Conservation (phyloP, 2,113 vertebrate genomes). For the Bujurquina vittata region DNA sequence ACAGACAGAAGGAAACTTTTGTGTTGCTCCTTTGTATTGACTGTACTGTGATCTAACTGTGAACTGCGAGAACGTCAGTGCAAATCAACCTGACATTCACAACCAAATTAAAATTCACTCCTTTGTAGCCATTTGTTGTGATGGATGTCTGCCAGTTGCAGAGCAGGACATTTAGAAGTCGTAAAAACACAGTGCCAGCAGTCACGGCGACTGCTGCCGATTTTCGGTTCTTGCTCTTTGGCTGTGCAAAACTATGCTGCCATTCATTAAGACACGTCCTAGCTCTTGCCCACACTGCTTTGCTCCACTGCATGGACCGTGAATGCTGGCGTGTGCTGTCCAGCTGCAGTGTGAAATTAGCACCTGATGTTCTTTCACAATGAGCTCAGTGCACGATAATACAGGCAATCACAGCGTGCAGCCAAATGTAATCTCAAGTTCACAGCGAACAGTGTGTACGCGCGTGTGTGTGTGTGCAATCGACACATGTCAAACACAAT, state of each 20-base stretch:
- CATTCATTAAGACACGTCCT: background rate
- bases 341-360: slow-evolving; percentile 75
- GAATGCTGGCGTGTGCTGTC: slow-evolving; percentile 77
- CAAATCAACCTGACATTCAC: background rate
- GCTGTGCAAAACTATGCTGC: background rate
- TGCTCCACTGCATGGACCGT: slow-evolving; percentile 53
- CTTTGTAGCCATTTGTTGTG: background rate
- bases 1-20: no score
- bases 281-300: background rate
- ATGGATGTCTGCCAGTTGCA: background rate
- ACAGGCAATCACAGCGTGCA: background rate
- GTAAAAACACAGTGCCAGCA: background rate
- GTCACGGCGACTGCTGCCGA: background rate
- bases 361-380: slow-evolving; percentile 72
- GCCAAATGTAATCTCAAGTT: slow-evolving; percentile 23
- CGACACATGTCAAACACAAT: slow-evolving; percentile 2
- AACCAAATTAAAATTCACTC: background rate
- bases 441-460: background rate
- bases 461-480: background rate
- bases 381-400: slow-evolving; percentile 78
- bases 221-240: background rate
- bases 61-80: background rate
- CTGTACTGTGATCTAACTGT: background rate
- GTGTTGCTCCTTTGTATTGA: background rate
- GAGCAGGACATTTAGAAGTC: slow-evolving; percentile 32